Base-by-base conservation (phyloP, 2,113 vertebrate species). In the Nycticebus coucang region DNA sequence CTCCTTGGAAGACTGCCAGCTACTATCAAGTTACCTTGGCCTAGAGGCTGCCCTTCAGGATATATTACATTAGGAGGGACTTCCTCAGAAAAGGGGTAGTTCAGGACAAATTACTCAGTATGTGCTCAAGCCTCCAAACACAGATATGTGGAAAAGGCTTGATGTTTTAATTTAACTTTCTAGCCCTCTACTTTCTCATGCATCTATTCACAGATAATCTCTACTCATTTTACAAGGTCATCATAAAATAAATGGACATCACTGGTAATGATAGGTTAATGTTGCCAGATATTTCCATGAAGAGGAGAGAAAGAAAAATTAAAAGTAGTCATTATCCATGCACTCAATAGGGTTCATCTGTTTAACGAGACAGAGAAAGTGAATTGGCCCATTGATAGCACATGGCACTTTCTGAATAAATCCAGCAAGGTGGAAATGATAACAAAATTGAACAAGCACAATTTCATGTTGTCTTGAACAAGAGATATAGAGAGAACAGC, bases 1-100 rank as follows among this genome's bases (percentile, higher is more conserved):
- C 75, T 87, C 59, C 60, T 94, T 97, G 94, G 95, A 96, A 93
- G 74, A 28, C 74, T 83, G 93, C 93, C 94, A 95, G 15, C 68
- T 72, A 0, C 84, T 94, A 87, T 96, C 68, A 53, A 50, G 68
- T 94, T 92, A 64, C 93, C 83, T 69, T 26, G 86, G 64, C 57
- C 94, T 77, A 7, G 13, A 59, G 81, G n/a, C 75, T 83, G 41
- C 82, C 88, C 82, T 80, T 87, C 72, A 93, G 82, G 85, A 93
- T 89, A 50, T 66, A 96, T 79, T 89, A 75, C 37, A 74, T 75
- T 83, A 91, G 79, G 88, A 94, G 87, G 78, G 64, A 69, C 28
- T 84, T 92, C 81, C 60, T 87, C 62, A 53, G 86, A 91, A 88
- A 92, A 53, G 22, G 12, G 57, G 50, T 85, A 26, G 30, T 57